Evolutionary conservation across 2,797 vertebrate genomes (phyloP).

Genomic region (Spinus olivaceus): DNA sequence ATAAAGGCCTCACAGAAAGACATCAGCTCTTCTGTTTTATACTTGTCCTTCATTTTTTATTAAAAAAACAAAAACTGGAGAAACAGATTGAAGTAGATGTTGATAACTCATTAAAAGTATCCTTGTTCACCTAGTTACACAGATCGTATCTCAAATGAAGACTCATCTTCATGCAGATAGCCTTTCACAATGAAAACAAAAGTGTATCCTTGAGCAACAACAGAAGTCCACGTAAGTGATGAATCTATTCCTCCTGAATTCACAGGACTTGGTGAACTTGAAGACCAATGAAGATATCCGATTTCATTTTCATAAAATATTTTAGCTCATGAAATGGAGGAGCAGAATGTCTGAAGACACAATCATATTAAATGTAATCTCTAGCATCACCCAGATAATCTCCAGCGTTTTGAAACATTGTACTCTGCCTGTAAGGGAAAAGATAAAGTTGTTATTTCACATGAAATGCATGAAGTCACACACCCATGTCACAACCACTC

Average conservation of each 20-base stretch:
- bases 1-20: constrained; percentile 43
- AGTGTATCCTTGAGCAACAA: background rate
- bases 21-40: constrained; percentile 39
- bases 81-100: background rate
- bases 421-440: constrained; percentile 57
- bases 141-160: constrained; percentile 8
- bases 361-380: constrained; percentile 45
- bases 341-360: constrained; percentile 48
- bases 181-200: background rate
- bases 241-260: constrained; percentile 40
- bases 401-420: constrained; percentile 65
- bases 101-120: constrained; percentile 1
- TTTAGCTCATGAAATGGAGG: constrained; percentile 49
- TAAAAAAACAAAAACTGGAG: constrained; percentile 14
- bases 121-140: constrained; percentile 39
- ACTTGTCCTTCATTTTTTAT: constrained; percentile 48
- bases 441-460: constrained; percentile 30
- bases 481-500: background rate
- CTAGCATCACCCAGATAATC: constrained; percentile 51
- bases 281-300: background rate
- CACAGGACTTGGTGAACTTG: constrained; percentile 16
- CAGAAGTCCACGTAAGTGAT: background rate
- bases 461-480: background rate
- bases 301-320: constrained; percentile 59
- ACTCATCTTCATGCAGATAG: background rate